These are phyloP conservation scores for Cricetomys ansorgei DNA, from an alignment of 2,113 vertebrate genomes.

Conservation along the genomic window DNA sequence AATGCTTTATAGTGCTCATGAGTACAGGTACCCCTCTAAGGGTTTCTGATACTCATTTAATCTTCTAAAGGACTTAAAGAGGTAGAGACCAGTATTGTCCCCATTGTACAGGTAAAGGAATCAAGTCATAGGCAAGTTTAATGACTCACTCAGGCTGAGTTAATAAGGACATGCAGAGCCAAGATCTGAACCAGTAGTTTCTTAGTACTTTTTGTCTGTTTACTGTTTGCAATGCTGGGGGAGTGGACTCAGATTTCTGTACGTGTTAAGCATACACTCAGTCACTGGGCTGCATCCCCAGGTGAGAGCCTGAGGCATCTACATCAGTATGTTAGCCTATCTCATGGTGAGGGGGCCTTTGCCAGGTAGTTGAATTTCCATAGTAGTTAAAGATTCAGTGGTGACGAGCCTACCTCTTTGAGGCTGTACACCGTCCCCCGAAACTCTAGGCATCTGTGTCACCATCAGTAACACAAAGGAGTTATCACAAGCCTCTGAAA, in stretches of 20 bases:
- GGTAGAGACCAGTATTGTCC: neutral
- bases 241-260: neutral
- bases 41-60: neutral
- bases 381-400: neutral
- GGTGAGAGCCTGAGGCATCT: neutral
- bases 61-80: neutral
- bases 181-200: neutral
- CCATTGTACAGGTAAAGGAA: neutral
- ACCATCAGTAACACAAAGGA: neutral
- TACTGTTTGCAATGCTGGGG: neutral
- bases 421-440: neutral
- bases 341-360: neutral
- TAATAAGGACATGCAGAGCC: neutral
- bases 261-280: neutral
- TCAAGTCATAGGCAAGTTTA: neutral
- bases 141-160: neutral
- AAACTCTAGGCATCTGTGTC: neutral
- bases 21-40: neutral
- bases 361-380: neutral
- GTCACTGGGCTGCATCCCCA: no score
- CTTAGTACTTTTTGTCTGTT: neutral
- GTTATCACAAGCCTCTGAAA: neutral
- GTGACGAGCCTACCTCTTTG: neutral
- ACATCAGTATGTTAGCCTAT: neutral
- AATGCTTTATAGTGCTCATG: neutral